Percentiles rank a stretch among this genome's conserved stretches.
Evolutionary conservation across 2,797 vertebrate genomes (phyloP).

Genomic region (Poeciliopsis paucimaculata): DNA sequence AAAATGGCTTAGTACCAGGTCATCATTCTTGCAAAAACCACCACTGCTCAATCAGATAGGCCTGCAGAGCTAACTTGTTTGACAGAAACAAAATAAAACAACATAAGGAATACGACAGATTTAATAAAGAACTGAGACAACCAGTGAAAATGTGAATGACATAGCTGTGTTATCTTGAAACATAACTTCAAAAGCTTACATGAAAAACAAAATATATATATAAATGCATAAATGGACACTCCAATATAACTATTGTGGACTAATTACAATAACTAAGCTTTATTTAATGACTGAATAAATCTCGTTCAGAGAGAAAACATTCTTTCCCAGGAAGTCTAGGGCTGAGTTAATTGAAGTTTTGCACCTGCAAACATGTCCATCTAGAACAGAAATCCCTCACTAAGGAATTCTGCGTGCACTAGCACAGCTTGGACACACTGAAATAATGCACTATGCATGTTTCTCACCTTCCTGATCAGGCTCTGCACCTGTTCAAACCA

Average conservation of each 20-base stretch:
- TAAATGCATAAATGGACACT: background rate
- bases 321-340: background rate
- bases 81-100: background rate
- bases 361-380: background rate
- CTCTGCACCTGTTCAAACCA: constrained; percentile 18
- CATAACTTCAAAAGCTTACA: background rate
- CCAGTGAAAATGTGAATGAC: too few relatives aligned
- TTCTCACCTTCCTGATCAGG: constrained; percentile 45
- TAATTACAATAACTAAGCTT: background rate
- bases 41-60: background rate
- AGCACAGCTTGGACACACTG: background rate
- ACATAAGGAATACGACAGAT: too few relatives aligned
- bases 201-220: background rate
- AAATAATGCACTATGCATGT: constrained; percentile 2
- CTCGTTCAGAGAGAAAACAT: background rate
- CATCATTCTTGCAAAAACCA: background rate
- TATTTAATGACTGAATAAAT: background rate
- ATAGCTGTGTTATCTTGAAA: background rate
- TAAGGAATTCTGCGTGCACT: background rate
- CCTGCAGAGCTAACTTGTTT: background rate
- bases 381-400: background rate
- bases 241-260: background rate
- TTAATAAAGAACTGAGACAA: too few relatives aligned
- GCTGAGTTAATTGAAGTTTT: background rate
- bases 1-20: background rate